These are phyloP conservation scores for Eristalis arbustorum DNA, from an alignment of 2,888 invertebrate species.

Conservation along the genomic window DNA sequence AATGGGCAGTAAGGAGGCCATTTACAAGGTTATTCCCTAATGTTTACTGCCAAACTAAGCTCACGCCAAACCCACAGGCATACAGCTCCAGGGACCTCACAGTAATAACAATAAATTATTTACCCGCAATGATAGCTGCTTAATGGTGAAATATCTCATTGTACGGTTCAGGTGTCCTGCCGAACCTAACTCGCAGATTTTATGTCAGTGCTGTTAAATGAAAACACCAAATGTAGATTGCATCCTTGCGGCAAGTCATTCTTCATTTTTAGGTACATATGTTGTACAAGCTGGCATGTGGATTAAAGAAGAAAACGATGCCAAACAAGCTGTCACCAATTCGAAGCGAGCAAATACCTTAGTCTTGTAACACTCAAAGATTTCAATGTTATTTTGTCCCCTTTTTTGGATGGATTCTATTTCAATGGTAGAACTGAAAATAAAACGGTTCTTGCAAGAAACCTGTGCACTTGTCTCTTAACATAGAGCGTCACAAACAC, in stretches of 20 bases:
- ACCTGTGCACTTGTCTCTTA: constrained; percentile 62
- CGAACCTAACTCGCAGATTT: no score
- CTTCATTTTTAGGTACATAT: neutral
- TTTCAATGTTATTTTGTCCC: neutral
- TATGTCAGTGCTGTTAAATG: neutral
- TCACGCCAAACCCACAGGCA: neutral
- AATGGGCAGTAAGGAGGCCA: no score
- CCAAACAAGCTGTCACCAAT: neutral
- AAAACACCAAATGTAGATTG: neutral
- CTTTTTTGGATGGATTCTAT: constrained; percentile 24
- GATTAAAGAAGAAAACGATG: neutral
- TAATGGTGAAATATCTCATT: no score
- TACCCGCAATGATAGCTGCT: no score
- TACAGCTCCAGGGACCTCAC: neutral
- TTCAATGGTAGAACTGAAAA: constrained; percentile 45
- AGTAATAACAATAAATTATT: neutral
- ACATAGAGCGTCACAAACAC: constrained; percentile 8
- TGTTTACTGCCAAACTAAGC: neutral
- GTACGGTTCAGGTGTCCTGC: no score
- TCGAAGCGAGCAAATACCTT: neutral
- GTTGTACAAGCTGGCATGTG: neutral
- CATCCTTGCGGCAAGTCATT: neutral
- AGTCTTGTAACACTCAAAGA: neutral
- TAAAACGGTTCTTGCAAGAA: constrained; percentile 59
- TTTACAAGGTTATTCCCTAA: neutral